These are phyloP conservation scores for Trematomus loennbergii DNA, from an alignment of 2,113 vertebrate species.

Conservation along the genomic window DNA sequence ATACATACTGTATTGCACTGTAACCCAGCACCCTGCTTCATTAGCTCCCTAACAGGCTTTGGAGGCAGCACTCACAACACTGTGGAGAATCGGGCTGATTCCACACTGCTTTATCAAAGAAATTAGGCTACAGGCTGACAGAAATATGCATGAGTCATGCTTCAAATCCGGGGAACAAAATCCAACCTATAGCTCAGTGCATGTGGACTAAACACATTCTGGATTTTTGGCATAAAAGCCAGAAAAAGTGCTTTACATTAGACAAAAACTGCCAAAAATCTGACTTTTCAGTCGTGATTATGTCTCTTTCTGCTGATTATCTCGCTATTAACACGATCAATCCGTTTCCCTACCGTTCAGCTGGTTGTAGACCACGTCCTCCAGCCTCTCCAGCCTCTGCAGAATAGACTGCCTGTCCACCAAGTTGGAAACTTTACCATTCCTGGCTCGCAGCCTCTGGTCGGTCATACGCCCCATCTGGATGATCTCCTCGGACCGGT, in stretches of 20 bases:
- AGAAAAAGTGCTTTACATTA: not conserved
- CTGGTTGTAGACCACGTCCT: slow-evolving; percentile 98
- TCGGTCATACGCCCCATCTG: slow-evolving; percentile 90
- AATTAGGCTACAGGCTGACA: slow-evolving; percentile 12
- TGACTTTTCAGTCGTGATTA: not conserved
- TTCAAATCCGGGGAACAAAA: not conserved
- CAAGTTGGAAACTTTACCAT: slow-evolving; percentile 88
- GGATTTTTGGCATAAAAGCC: not conserved
- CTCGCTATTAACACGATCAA: not conserved
- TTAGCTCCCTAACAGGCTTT: slow-evolving; percentile 25
- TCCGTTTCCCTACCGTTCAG: slow-evolving; percentile 88
- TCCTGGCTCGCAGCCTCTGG: slow-evolving; percentile 89
- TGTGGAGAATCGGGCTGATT: not conserved
- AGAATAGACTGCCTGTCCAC: slow-evolving; percentile 94
- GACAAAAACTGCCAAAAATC: not conserved
- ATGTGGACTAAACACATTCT: not conserved
- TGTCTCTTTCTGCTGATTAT: not conserved
- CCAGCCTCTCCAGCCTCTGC: slow-evolving; percentile 94
- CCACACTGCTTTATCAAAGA: not conserved
- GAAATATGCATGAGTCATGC: slow-evolving; percentile 45
- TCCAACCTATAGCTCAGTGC: not conserved
- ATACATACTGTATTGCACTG: slow-evolving; percentile 29
- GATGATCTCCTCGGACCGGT: slow-evolving; percentile 92
- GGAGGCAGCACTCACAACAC: slow-evolving; percentile 15
- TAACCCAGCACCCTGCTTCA: slow-evolving; percentile 43